Evolutionary conservation across 2,797 vertebrate genomes (phyloP), one percentile per base, ranked within the genome.

Genomic region (Aplochiton taeniatus): DNA sequence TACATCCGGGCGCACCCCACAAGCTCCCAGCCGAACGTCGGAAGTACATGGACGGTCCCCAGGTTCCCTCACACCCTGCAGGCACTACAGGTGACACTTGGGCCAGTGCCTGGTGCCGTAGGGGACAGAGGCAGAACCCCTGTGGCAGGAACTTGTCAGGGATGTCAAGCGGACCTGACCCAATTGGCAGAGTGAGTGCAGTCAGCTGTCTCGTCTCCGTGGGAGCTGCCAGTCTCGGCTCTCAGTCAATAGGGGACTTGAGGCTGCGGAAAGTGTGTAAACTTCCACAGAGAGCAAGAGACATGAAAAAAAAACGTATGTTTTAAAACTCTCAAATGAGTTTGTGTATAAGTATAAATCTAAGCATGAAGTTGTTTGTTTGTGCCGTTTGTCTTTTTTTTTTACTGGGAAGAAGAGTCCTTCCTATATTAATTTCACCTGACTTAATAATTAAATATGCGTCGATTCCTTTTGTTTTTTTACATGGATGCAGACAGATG

Each of bases 141-240:
- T 0, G 42, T 70, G 73, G 74, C 73, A 71, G 69, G 46, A 63
- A 79, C 79, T 84, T 83, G 82, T 87, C 81, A 84, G 16, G 63
- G 65, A 69, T 75, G 84, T 85, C 87, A 82, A 44, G 49, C 65
- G 70, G 76, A 87, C 79, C 85, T 85, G 86, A 87, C 82, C 87
- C 76, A 84, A 78, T 85, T 87, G 31, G 6, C 31, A 31, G 67
- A 84, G 73, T 67, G 77, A 83, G 79, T 45, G 81, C 65, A 85
- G 86, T 82, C 83, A 86, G 82, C 80, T 83, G 84, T 80, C 78
- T 77, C 31, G 11, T 79, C 85, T 74, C 42, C 61, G 41, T 56
- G 62, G 72, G 72, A 74, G 76, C 77, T 82, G 84, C 81, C 85
- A 87, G 71, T 78, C 74, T 68, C 68, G 63, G 73, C 70, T 6